These are phyloP conservation scores for Helleia helle DNA, from an alignment of 2,888 invertebrate species.

Conservation along the genomic window DNA sequence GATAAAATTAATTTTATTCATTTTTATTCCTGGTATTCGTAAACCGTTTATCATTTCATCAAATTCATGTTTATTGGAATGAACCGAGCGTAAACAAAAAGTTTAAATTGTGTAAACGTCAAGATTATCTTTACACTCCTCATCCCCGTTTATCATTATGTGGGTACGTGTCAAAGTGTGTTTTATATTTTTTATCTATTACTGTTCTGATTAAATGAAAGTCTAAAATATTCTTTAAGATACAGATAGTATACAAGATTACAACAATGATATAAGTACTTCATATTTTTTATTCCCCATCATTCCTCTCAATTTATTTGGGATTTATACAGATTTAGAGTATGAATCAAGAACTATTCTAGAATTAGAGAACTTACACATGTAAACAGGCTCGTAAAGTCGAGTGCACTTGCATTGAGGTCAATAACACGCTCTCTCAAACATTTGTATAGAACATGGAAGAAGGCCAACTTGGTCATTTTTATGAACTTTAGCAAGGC, in stretches of 20 bases:
- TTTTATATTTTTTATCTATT: not conserved
- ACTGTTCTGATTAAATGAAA: too few species aligned
- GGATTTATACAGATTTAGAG: too few species aligned
- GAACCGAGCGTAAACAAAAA: not conserved
- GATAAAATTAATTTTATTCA: too few species aligned
- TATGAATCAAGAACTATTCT: too few species aligned
- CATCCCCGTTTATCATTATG: not conserved
- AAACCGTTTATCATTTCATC: not conserved
- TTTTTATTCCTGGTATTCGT: not conserved
- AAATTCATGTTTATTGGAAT: not conserved
- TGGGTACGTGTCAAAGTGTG: not conserved
- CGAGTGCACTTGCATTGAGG: not conserved
- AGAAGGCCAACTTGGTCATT: not conserved
- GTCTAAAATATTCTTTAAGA: too few species aligned
- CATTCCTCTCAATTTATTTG: too few species aligned
- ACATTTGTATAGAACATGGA: not conserved
- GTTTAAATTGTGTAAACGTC: not conserved
- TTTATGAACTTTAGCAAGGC: too few species aligned
- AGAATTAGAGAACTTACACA: too few species aligned
- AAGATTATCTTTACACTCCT: not conserved
- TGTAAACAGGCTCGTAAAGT: too few species aligned
- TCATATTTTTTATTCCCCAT: too few species aligned
- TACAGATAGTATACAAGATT: too few species aligned
- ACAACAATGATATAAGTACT: too few species aligned
- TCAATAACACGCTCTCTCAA: not conserved